phyloP scores from a whole-genome alignment of 2,113 vertebrate species.

The Mustela nigripes region DNA sequence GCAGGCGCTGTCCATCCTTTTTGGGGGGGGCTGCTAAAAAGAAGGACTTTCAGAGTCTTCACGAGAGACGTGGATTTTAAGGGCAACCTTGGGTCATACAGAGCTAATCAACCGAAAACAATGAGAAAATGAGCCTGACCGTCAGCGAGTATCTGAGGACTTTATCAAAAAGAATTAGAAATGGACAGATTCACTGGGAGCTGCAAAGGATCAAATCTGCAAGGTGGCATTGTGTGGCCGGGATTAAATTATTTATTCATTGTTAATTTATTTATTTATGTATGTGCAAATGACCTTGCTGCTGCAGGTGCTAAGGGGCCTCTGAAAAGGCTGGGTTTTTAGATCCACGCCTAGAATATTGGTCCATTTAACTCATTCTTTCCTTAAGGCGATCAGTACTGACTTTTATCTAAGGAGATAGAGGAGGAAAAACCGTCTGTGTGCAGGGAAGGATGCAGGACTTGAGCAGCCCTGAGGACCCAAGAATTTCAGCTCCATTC shows the following conservation, averaged over 20 bases:
- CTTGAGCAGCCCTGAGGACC: constrained; percentile 80
- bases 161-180: constrained; percentile 92
- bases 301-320: constrained; percentile 90
- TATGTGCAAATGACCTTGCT: constrained; percentile 91
- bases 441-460: constrained; percentile 78
- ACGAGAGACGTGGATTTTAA: constrained; percentile 92
- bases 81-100: constrained; percentile 94
- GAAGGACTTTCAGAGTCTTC: constrained; percentile 90
- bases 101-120: constrained; percentile 94
- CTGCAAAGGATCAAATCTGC: constrained; percentile 88
- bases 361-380: constrained; percentile 93
- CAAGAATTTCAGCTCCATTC: constrained; percentile 85
- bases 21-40: constrained; percentile 78
- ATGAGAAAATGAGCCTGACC: constrained; percentile 93
- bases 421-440: constrained; percentile 85
- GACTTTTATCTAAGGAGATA: constrained; percentile 89
- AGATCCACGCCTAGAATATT: constrained; percentile 89
- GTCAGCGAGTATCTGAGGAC: constrained; percentile 92
- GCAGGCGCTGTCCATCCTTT: constrained; percentile 91
- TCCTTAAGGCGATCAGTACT: constrained; percentile 90
- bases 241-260: constrained; percentile 95
- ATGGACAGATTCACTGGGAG: constrained; percentile 89
- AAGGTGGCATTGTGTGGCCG: constrained; percentile 88
- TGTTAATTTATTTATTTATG: constrained; percentile 94
- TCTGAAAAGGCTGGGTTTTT: constrained; percentile 88